Conservation (phyloP, 2,113 vertebrate species). For the Mus pahari region DNA sequence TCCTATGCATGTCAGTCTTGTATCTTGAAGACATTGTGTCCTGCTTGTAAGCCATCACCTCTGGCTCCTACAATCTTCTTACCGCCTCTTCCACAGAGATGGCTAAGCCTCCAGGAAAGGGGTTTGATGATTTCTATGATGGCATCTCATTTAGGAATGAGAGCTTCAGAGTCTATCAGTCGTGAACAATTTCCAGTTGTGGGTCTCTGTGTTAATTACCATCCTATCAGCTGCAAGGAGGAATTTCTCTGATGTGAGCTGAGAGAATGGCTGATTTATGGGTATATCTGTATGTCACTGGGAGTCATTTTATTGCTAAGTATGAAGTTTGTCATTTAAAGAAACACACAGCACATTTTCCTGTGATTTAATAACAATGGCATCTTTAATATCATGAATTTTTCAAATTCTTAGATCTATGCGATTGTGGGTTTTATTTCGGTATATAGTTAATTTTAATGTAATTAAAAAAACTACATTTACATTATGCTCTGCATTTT, state of each 20-base stretch:
- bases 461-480: background rate
- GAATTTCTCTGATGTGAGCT: background rate
- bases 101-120: no score
- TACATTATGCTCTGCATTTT: background rate
- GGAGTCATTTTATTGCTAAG: background rate
- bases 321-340: background rate
- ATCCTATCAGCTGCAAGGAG: background rate
- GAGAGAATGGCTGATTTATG: no score
- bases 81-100: background rate
- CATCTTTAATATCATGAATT: background rate
- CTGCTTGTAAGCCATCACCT: background rate
- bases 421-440: background rate
- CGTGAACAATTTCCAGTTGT: no score
- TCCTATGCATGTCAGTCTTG: no score
- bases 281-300: background rate
- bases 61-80: background rate
- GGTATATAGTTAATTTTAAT: background rate
- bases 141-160: background rate
- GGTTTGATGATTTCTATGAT: background rate
- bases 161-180: background rate
- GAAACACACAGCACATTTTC: background rate
- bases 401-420: background rate
- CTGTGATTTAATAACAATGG: background rate
- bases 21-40: no score
- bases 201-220: background rate